Conservation (phyloP, 2,888 invertebrate species). For the Rhopalosiphum nymphaeae region DNA sequence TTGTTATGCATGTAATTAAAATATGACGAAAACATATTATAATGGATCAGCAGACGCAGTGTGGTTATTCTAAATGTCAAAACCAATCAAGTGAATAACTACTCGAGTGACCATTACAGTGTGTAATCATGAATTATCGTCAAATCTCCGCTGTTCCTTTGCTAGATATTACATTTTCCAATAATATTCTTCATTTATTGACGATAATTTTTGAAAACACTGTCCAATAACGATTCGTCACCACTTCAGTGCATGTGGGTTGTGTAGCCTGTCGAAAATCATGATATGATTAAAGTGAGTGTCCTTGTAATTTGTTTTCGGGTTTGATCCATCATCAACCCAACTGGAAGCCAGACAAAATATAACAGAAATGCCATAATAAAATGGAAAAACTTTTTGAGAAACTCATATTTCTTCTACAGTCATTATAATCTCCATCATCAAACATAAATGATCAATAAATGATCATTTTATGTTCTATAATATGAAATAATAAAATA, state of each 20-base stretch:
- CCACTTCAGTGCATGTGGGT: neutral
- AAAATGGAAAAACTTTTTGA: slow-evolving; percentile 14
- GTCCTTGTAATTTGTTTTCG: slow-evolving; percentile 42
- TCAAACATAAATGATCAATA: neutral
- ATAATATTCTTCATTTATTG: slow-evolving; percentile 42
- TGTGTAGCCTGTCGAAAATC: neutral
- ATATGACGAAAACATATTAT: slow-evolving; percentile 2
- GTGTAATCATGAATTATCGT: slow-evolving; percentile 29
- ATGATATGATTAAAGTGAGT: slow-evolving; percentile 24
- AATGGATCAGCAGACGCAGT: neutral
- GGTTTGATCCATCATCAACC: slow-evolving; percentile 29
- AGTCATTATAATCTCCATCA: neutral
- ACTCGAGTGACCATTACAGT: slow-evolving; percentile 6
- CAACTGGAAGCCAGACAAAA: slow-evolving; percentile 24
- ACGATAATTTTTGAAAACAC: slow-evolving; percentile 14
- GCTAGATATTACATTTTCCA: slow-evolving; percentile 25
- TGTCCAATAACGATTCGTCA: slow-evolving; percentile 26
- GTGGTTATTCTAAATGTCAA: slow-evolving; percentile 9
- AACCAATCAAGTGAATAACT: slow-evolving; percentile 27
- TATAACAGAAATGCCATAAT: neutral
- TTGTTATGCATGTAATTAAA: slow-evolving; percentile 60
- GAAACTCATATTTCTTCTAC: neutral
- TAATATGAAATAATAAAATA: neutral
- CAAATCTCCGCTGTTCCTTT: neutral
- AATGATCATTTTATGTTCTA: neutral